These are phyloP conservation scores for Tanypteryx hageni DNA, from an alignment of 2,888 invertebrate genomes.

Conservation along the genomic window DNA sequence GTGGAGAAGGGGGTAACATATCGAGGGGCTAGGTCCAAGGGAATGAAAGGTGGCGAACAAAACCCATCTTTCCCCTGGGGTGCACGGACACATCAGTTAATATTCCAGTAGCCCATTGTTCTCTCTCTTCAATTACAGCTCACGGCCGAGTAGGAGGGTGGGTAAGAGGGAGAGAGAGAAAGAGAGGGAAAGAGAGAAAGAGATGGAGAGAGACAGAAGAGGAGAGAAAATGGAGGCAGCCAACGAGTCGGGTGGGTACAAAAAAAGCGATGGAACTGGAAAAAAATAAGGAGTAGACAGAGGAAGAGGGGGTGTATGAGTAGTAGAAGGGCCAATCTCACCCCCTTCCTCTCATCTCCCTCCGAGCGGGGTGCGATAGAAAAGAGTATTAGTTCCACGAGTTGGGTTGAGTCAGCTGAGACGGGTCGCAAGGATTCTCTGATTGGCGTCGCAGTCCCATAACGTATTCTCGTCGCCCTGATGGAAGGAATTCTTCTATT, in stretches of 20 bases:
- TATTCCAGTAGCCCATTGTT: slow-evolving; percentile 28
- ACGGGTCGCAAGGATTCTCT: not conserved
- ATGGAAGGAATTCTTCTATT: not conserved
- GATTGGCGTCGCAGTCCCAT: not conserved
- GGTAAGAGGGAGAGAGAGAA: not conserved
- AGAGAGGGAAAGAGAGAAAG: not conserved
- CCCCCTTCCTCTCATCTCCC: not conserved
- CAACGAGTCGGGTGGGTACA: not conserved
- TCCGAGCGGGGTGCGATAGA: not conserved
- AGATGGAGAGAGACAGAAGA: not conserved
- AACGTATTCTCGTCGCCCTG: not conserved
- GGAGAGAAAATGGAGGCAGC: not conserved
- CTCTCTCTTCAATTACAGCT: slow-evolving; percentile 23
- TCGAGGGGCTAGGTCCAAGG: not conserved
- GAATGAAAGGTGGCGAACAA: slow-evolving; percentile 32
- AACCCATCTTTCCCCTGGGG: slow-evolving; percentile 29
- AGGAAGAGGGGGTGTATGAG: too few species aligned
- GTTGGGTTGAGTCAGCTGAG: not conserved
- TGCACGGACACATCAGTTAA: slow-evolving; percentile 21
- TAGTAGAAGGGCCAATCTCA: not conserved
- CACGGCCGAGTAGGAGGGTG: not conserved
- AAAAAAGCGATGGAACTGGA: not conserved
- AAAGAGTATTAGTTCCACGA: not conserved
- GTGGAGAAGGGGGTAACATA: not conserved
- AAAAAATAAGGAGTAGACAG: not conserved